phyloP scores from a whole-genome alignment of 2,888 invertebrate genomes.

The Stictocephala bisonia region DNA sequence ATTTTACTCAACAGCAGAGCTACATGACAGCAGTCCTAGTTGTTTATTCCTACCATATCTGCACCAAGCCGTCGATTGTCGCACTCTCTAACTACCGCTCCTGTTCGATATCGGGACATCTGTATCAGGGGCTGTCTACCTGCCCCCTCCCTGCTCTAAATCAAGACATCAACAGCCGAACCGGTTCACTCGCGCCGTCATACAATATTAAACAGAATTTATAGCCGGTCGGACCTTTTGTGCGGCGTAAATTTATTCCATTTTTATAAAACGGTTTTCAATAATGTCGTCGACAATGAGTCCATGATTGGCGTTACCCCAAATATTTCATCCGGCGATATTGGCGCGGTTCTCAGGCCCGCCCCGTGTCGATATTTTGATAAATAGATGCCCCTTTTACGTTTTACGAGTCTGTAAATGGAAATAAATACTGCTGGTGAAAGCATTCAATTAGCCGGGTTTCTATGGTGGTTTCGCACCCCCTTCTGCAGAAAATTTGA shows the following conservation, averaged over 20 bases:
- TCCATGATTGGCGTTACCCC: slow-evolving; percentile 33
- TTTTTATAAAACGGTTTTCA: slow-evolving; percentile 42
- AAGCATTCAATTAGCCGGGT: slow-evolving; percentile 29
- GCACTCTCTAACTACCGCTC: not conserved
- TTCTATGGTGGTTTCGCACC: not conserved
- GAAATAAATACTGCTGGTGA: slow-evolving; percentile 32
- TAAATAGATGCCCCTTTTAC: slow-evolving; percentile 31
- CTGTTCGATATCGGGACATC: slow-evolving; percentile 31
- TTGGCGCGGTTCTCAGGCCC: slow-evolving; percentile 27
- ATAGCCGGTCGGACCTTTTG: slow-evolving; percentile 21
- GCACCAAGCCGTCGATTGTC: too few relatives aligned
- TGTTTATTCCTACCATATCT: too few relatives aligned
- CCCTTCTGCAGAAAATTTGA: too few relatives aligned
- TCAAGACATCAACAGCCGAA: slow-evolving; percentile 36
- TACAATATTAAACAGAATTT: slow-evolving; percentile 41
- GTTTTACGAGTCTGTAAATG: slow-evolving; percentile 34
- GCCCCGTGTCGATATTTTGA: slow-evolving; percentile 39
- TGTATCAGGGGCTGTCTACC: not conserved
- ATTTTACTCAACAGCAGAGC: too few relatives aligned
- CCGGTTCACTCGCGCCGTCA: slow-evolving; percentile 8
- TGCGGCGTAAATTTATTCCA: slow-evolving; percentile 27
- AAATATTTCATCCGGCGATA: slow-evolving; percentile 27
- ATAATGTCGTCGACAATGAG: slow-evolving; percentile 40
- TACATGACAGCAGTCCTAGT: too few relatives aligned
- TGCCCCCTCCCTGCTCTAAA: slow-evolving; percentile 32